Evolutionary conservation across 2,888 invertebrate genomes (phyloP), one percentile per base, ranked within the genome.

Genomic region (Dorcus parallelipipedus): DNA sequence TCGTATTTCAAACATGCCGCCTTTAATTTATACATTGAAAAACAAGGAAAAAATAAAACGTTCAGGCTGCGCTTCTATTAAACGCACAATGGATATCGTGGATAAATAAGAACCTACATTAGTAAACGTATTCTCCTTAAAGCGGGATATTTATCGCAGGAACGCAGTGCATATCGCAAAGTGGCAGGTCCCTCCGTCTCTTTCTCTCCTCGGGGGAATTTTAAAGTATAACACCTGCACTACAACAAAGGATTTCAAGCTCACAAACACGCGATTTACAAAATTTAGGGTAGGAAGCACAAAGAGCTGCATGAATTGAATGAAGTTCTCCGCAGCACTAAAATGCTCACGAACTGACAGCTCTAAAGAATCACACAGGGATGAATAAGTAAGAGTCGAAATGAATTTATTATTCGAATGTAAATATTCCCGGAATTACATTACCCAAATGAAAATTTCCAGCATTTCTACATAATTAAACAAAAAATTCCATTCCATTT

Each of bases 291-390:
- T 41, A 14, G 9, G 6, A 41, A 41, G 10, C 14, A 41, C 59
- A 62, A 59, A 61, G 57, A 57, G 59, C 56, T 52, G 57, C 62
- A 57, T 54, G 49, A 49, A 62, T 59, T 59, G 56, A 56, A 61
- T 56, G 53, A 56, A 57, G 54, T 51, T 56, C 53, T 10, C 23
- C 45, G 45, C 56, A 53, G 59, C 59, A 40, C 54, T 45, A 51
- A 61, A 56, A 50, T 59, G 56, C 56, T 53, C 59, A 59, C 56
- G 45, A 48, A 54, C 61, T 55, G 61, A 59, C 56, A 53, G 56
- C 56, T 53, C 56, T 58, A 61, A 61, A 61, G 61, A 61, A 58
- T 61, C 55, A 61, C 58, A 61, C 55, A 61, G 61, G 58, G 58
- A 61, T 33, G 26, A 33, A 33, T 33, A 33, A 33, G 26, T 33